Conservation (phyloP, 1,140 invertebrate genomes). For the Brachionus manjavacas region DNA sequence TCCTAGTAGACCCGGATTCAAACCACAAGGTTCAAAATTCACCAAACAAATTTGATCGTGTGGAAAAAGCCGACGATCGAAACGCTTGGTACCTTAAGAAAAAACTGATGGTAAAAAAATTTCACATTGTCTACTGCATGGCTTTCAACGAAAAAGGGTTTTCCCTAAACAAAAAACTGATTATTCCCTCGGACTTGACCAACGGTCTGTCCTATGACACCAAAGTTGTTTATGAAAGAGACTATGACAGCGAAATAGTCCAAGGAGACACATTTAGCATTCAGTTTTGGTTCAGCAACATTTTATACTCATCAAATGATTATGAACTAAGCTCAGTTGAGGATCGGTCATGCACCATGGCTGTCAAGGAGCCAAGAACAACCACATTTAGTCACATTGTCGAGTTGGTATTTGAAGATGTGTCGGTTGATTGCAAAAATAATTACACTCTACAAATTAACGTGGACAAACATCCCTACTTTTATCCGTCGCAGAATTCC, state of each 20-base stretch:
- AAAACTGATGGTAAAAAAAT: not conserved
- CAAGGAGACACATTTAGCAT: conserved; percentile 19
- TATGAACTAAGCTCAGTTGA: not conserved
- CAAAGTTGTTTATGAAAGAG: not conserved
- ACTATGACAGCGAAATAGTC: conserved; percentile 14
- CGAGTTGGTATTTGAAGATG: not conserved
- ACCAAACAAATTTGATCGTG: not conserved
- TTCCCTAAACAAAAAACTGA: not conserved
- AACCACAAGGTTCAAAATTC: not conserved
- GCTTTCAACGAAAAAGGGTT: not conserved
- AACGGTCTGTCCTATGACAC: not conserved
- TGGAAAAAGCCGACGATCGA: not conserved
- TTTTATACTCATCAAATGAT: not conserved
- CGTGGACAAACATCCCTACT: conserved; percentile 11
- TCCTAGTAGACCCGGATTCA: not conserved
- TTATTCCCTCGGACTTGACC: conserved; percentile 23
- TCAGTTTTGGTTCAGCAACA: conserved; percentile 2
- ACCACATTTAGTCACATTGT: not conserved
- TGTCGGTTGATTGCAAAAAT: not conserved
- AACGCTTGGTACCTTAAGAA: conserved; percentile 4
- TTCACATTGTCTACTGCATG: conserved; percentile 23
- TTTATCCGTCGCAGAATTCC: not conserved
- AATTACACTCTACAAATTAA: conserved; percentile 11
- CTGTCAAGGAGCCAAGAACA: not conserved
- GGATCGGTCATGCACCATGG: not conserved